phyloP scores from a whole-genome alignment of 2,113 vertebrate genomes.

The Tamias sibiricus region DNA sequence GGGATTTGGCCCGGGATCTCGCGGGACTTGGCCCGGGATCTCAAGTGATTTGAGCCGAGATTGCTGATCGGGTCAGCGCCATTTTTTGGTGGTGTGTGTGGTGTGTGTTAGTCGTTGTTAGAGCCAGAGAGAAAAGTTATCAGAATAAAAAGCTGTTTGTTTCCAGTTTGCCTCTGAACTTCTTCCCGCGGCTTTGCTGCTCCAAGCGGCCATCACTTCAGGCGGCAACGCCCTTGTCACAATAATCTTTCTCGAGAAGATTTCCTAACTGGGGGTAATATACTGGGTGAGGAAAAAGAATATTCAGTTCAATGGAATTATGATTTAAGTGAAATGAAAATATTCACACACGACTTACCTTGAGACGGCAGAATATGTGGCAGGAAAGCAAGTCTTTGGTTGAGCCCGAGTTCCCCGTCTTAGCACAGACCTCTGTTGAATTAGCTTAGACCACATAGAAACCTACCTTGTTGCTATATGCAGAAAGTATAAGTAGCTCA shows the following conservation, averaged over 20 bases:
- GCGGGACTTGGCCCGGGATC: too few species aligned
- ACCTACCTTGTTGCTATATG: neutral
- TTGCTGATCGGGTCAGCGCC: too few species aligned
- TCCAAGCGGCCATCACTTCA: too few species aligned
- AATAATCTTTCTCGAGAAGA: neutral
- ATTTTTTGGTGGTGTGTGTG: too few species aligned
- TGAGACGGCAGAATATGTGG: neutral
- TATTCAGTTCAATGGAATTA: neutral
- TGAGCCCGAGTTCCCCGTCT: neutral
- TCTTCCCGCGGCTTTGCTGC: too few species aligned
- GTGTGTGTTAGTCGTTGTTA: too few species aligned
- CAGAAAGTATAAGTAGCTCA: too few species aligned
- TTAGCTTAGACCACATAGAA: neutral
- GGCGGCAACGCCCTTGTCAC: neutral
- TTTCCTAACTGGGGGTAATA: neutral
- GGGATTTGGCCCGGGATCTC: too few species aligned
- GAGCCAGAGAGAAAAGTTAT: too few species aligned
- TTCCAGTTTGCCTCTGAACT: too few species aligned
- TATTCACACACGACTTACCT: neutral
- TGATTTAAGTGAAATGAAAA: slow-evolving; percentile 17
- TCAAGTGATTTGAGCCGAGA: too few species aligned
- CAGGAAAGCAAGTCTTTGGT: neutral
- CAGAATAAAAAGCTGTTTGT: too few species aligned
- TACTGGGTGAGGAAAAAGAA: neutral
- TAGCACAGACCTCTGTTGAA: neutral